Conservation (phyloP, 2,888 invertebrate species). For the Stenoptilia bipunctidactyla region DNA sequence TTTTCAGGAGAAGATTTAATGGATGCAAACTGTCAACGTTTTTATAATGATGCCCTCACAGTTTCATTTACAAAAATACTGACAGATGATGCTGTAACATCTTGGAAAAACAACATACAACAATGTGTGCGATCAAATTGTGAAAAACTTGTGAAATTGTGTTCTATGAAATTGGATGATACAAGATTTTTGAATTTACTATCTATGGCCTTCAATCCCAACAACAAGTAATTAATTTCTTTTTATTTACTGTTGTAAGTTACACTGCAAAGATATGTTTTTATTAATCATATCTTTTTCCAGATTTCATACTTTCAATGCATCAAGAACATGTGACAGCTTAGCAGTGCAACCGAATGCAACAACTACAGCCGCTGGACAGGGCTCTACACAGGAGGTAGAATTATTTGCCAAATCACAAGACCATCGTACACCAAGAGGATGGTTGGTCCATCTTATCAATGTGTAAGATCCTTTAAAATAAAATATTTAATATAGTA, state of each 20-base stretch:
- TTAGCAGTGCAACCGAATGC: conserved; percentile 16
- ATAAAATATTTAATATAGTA: no score
- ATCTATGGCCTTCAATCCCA: conserved; percentile 94
- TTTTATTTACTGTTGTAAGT: conserved; percentile 3
- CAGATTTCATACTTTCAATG: conserved; percentile 90
- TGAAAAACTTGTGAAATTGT: conserved; percentile 90
- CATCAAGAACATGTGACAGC: conserved; percentile 62
- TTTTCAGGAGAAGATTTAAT: conserved; percentile 84
- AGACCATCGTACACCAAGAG: conserved; percentile 89
- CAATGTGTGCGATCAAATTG: conserved; percentile 95
- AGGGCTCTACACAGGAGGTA: conserved; percentile 48
- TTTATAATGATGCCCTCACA: conserved; percentile 94
- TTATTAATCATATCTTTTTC: conserved; percentile 16
- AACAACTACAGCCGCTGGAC: conserved; percentile 61
- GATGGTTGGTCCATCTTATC: conserved; percentile 96
- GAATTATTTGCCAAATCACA: conserved; percentile 77
- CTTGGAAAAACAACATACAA: conserved; percentile 98
- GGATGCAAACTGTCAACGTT: conserved; percentile 92
- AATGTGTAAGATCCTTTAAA: conserved; percentile 72
- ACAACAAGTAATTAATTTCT: conserved; percentile 80
- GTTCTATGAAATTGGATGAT: conserved; percentile 95
- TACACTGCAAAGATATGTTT: no score
- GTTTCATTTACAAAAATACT: conserved; percentile 96
- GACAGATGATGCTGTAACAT: conserved; percentile 97
- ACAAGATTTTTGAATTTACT: conserved; percentile 92